phyloP scores from a whole-genome alignment of 2,113 vertebrate species.

The Sylvilagus bachmani region DNA sequence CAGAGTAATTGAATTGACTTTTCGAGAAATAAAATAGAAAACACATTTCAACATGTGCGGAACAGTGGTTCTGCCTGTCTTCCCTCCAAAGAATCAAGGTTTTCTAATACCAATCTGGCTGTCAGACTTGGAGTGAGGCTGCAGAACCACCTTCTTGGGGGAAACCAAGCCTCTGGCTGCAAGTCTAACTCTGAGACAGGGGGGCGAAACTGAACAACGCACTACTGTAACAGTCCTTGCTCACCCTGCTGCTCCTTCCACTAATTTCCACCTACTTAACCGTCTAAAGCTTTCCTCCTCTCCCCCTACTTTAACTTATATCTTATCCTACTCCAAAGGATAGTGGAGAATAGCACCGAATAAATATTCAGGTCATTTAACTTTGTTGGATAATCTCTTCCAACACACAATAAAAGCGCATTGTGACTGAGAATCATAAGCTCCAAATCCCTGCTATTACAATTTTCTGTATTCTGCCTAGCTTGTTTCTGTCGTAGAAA shows the following conservation, averaged over 20 bases:
- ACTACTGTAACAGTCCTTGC: neutral
- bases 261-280: neutral
- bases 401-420: constrained; percentile 36
- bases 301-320: neutral
- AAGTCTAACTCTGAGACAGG: rapidly evolving
- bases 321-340: neutral
- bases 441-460: neutral
- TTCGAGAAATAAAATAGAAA: constrained; percentile 28
- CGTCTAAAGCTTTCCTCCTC: neutral
- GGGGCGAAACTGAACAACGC: neutral
- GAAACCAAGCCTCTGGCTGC: rapidly evolving
- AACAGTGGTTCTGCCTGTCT: neutral
- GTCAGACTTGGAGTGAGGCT: neutral
- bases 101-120: neutral
- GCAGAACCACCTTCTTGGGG: neutral
- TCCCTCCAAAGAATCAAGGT: neutral
- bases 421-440: neutral
- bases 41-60: neutral
- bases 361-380: neutral
- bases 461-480: neutral
- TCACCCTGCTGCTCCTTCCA: neutral
- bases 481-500: neutral
- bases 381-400: constrained; percentile 44
- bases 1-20: neutral
- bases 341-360: neutral